phyloP scores from a whole-genome alignment of 2,888 invertebrate genomes.

The Serrognathus titanus region DNA sequence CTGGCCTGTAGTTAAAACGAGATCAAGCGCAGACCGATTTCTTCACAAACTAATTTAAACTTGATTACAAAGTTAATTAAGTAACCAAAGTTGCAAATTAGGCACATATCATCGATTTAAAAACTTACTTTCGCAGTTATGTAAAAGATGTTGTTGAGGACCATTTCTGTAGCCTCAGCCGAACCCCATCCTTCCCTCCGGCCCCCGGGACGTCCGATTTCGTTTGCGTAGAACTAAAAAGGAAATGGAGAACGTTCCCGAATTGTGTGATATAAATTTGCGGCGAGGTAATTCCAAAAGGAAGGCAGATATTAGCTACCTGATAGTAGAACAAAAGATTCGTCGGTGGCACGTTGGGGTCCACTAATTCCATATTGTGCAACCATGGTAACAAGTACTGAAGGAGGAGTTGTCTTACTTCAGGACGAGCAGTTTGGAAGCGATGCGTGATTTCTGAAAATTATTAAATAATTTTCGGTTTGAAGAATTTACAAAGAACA shows the following conservation, averaged over 20 bases:
- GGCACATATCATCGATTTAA: neutral
- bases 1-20: too few species aligned
- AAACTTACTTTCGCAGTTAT: constrained; percentile 85
- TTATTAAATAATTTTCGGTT: too few species aligned
- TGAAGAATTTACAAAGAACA: too few species aligned
- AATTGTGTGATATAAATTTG: neutral
- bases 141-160: constrained; percentile 97
- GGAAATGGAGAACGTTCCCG: too few species aligned
- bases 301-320: constrained; percentile 49
- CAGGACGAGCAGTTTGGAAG: constrained; percentile 92
- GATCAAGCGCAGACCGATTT: too few species aligned
- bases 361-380: constrained; percentile 97
- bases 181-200: constrained; percentile 96
- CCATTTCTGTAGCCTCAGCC: constrained; percentile 99
- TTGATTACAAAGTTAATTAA: too few species aligned
- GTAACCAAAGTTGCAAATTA: too few species aligned
- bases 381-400: constrained; percentile 96
- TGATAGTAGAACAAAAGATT: constrained; percentile 82
- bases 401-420: constrained; percentile 85
- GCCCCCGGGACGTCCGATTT: constrained; percentile 61
- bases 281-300: neutral
- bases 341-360: constrained; percentile 91
- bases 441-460: constrained; percentile 90
- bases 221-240: constrained; percentile 53
- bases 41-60: too few species aligned